phyloP scores from a whole-genome alignment of 2,113 vertebrate genomes.

The Brachyhypopomus gauderio region DNA sequence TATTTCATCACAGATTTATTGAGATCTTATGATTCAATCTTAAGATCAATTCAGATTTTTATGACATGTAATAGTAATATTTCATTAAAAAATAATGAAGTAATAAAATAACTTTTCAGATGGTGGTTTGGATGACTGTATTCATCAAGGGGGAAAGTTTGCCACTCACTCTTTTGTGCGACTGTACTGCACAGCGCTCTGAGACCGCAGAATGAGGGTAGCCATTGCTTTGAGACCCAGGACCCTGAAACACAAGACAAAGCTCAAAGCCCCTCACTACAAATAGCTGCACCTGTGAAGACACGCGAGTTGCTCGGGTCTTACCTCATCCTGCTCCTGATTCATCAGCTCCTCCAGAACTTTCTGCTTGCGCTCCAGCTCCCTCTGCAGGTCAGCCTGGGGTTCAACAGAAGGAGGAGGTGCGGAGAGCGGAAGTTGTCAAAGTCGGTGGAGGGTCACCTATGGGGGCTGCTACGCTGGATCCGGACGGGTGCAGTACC shows the following conservation, averaged over 20 bases:
- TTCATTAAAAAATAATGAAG: neutral
- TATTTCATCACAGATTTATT: neutral
- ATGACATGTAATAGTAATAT: neutral
- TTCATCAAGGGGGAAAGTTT: neutral
- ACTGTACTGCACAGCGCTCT: slow-evolving; percentile 60
- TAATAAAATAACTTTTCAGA: too few species aligned
- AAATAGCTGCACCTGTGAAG: neutral
- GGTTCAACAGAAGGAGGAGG: slow-evolving; percentile 28
- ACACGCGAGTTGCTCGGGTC: neutral
- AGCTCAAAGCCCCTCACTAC: neutral
- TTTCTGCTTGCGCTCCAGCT: slow-evolving; percentile 83
- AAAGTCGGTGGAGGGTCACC: neutral
- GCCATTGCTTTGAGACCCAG: slow-evolving; percentile 82
- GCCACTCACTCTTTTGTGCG: slow-evolving; percentile 77
- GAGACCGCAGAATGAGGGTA: slow-evolving; percentile 77
- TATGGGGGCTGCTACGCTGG: neutral
- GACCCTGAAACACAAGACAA: slow-evolving; percentile 53
- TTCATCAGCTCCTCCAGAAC: slow-evolving; percentile 82
- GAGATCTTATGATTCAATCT: neutral
- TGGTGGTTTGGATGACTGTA: neutral
- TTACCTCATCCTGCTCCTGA: slow-evolving; percentile 84
- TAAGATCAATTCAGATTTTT: neutral
- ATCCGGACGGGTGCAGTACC: slow-evolving; percentile 68
- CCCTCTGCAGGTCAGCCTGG: slow-evolving; percentile 82
- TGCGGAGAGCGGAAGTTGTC: neutral